A percentile compares a stretch with the other conserved stretches of the same genome.
These are phyloP conservation scores for Chelmon rostratus DNA, from an alignment of 2,797 vertebrate species.

Conservation along the genomic window DNA sequence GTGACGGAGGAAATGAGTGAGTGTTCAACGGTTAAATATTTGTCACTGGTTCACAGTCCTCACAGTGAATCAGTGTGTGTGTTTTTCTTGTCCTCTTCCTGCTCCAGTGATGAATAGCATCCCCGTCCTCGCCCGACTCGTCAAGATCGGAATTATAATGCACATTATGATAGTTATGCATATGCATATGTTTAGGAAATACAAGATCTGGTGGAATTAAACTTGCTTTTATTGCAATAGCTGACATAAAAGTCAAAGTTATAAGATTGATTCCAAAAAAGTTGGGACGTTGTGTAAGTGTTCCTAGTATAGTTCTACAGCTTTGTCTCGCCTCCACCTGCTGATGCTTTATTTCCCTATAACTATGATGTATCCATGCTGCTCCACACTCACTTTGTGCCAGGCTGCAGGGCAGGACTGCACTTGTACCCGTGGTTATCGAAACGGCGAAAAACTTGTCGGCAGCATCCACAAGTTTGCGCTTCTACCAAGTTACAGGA, in stretches of 20 bases:
- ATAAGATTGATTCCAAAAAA: too few species aligned
- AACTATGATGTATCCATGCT: background rate
- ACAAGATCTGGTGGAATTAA: background rate
- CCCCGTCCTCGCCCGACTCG: background rate
- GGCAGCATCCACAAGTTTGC: background rate
- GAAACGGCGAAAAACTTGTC: background rate
- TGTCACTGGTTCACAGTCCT: slow-evolving; percentile 28
- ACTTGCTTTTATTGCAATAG: background rate
- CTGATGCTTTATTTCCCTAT: background rate
- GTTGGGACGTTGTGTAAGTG: too few species aligned
- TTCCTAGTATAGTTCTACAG: too few species aligned
- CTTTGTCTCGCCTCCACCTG: background rate
- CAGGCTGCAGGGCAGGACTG: slow-evolving; percentile 5
- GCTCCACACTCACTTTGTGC: background rate
- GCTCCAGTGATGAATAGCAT: background rate
- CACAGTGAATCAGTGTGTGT: slow-evolving; percentile 31
- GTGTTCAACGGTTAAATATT: background rate
- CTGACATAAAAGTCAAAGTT: background rate
- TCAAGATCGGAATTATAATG: background rate
- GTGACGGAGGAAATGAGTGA: slow-evolving; percentile 27
- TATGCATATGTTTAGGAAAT: background rate
- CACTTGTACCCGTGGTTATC: background rate
- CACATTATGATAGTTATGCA: background rate
- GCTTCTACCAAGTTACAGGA: background rate
- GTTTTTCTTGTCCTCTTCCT: background rate